Percentiles rank a stretch among this genome's conserved stretches.
Evolutionary conservation across 2,797 vertebrate species (phyloP).

Genomic region (Pangasius larnaudii): DNA sequence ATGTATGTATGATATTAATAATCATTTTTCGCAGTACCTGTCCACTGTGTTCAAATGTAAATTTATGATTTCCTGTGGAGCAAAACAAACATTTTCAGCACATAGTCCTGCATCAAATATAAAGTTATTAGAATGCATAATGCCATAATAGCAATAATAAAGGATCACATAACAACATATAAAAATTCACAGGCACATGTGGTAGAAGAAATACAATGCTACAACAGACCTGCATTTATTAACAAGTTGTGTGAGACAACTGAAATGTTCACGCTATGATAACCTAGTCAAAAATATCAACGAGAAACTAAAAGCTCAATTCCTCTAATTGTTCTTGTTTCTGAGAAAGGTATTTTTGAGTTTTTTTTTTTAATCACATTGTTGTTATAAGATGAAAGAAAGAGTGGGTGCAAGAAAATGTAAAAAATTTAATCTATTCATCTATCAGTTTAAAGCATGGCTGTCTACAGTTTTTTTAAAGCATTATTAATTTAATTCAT

Average conservation of each 20-base stretch:
- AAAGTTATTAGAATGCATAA: neutral
- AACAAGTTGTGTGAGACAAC: too few species aligned
- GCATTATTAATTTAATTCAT: too few species aligned
- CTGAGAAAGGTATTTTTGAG: too few species aligned
- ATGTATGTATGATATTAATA: neutral
- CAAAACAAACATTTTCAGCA: neutral
- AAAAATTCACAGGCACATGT: neutral
- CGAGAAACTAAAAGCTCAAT: too few species aligned
- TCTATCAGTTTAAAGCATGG: neutral
- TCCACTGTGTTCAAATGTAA: constrained; percentile 76
- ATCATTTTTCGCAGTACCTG: constrained; percentile 66
- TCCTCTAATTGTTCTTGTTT: too few species aligned
- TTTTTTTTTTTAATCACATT: neutral
- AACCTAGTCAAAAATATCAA: too few species aligned
- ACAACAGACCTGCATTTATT: too few species aligned
- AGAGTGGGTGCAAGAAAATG: too few species aligned
- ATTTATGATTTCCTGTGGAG: constrained; percentile 75
- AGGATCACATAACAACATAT: neutral
- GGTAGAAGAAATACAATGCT: too few species aligned
- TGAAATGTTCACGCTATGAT: too few species aligned
- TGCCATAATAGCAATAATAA: neutral
- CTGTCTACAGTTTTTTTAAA: neutral
- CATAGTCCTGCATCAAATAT: neutral
- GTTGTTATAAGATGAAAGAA: too few species aligned
- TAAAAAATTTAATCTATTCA: neutral